Conservation (phyloP, 1,140 invertebrate genomes). For the Ceratina japonica region DNA sequence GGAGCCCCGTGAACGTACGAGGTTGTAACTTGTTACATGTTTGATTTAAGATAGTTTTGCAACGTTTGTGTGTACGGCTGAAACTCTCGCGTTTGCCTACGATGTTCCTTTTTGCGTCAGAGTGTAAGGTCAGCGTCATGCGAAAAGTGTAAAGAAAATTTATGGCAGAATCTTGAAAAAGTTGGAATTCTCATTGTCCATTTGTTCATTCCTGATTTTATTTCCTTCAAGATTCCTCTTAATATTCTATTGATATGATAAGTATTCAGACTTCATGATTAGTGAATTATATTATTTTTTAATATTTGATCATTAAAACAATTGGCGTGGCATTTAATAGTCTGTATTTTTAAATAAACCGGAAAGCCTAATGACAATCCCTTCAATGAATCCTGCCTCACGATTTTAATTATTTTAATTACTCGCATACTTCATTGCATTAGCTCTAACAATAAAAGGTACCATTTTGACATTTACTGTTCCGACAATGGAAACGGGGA, state of each 20-base stretch:
- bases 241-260: too few species aligned
- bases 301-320: too few species aligned
- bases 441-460: neutral
- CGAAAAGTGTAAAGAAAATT: neutral
- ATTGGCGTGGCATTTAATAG: too few species aligned
- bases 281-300: too few species aligned
- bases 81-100: slow-evolving; percentile 7
- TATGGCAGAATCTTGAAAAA: neutral
- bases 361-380: too few species aligned
- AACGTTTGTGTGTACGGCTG: neutral
- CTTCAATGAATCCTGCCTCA: too few species aligned
- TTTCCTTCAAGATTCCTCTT: neutral
- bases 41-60: slow-evolving; percentile 27
- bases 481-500: neutral
- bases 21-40: slow-evolving; percentile 7
- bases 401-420: too few species aligned
- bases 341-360: too few species aligned
- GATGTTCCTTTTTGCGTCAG: slow-evolving; percentile 4
- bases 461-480: neutral
- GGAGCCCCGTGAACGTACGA: neutral
- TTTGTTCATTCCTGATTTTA: too few species aligned
- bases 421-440: neutral
- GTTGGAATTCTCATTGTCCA: too few species aligned
- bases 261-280: too few species aligned
- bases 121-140: neutral